Evolutionary conservation across 30 jellyfish, hydroid and myxozoan species (phyloP).

Genomic region (Sanderia malayensis): DNA sequence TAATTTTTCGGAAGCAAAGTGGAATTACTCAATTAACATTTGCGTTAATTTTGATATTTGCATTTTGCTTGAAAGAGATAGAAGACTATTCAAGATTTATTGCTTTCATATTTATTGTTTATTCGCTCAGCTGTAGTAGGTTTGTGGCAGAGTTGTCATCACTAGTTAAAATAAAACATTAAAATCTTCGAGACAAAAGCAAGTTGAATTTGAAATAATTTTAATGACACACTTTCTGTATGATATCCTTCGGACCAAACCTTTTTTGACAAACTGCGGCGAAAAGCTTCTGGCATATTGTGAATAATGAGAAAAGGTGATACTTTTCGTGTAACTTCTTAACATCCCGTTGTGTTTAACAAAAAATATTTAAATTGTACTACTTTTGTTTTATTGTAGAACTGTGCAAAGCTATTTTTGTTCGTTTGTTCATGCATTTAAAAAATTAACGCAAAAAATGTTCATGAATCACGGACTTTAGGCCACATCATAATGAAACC

Average conservation of each 20-base stretch:
- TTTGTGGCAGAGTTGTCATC: neutral
- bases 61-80: no score
- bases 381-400: neutral
- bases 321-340: neutral
- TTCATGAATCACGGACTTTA: no score
- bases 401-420: neutral
- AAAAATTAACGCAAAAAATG: neutral
- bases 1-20: no score
- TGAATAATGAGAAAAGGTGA: no score
- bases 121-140: no score
- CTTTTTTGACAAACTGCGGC: no score
- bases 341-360: neutral
- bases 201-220: neutral
- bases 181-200: neutral
- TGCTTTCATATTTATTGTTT: no score
- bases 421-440: neutral
- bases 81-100: no score
- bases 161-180: neutral
- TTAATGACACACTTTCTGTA: neutral
- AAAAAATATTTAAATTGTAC: neutral
- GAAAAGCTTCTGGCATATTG: no score
- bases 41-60: neutral
- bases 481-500: neutral
- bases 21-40: no score
- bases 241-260: no score